Conservation (phyloP, 2,113 vertebrate genomes). For the Albula goreensis region DNA sequence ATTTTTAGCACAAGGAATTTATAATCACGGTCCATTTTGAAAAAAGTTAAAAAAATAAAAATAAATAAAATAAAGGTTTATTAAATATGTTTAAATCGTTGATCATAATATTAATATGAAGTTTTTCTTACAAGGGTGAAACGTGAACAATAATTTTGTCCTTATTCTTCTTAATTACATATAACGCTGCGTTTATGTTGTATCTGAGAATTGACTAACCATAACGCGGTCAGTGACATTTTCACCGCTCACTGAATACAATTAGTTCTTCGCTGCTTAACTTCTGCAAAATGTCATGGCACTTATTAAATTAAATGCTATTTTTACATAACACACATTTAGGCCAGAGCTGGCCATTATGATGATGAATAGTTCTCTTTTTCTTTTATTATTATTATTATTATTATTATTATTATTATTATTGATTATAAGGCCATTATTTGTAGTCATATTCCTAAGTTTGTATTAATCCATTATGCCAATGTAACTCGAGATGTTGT, state of each 20-base stretch:
- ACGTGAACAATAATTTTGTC: slow-evolving; percentile 23
- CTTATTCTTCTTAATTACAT: slow-evolving; percentile 43
- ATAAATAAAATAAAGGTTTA: no score
- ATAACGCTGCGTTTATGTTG: slow-evolving; percentile 33
- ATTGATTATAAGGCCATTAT: not conserved
- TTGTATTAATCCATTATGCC: no score
- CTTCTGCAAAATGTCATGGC: slow-evolving; percentile 48
- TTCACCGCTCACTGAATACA: slow-evolving; percentile 58
- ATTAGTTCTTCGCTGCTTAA: slow-evolving; percentile 35
- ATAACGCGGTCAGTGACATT: slow-evolving; percentile 64
- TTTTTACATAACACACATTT: slow-evolving; percentile 36
- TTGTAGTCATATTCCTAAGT: not conserved
- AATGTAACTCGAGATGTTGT: no score
- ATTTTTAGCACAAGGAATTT: no score
- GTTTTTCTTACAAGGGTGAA: no score
- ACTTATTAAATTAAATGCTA: slow-evolving; percentile 5
- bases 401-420: not conserved
- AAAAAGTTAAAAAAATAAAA: no score
- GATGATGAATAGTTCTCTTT: not conserved
- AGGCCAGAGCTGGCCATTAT: not conserved
- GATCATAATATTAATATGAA: no score
- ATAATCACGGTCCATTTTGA: no score
- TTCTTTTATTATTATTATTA: not conserved
- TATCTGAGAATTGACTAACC: slow-evolving; percentile 44
- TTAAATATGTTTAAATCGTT: no score